Base-by-base conservation (phyloP, 53 echinoderm and acorn worm genomes). In the Apostichopus leukothele region DNA sequence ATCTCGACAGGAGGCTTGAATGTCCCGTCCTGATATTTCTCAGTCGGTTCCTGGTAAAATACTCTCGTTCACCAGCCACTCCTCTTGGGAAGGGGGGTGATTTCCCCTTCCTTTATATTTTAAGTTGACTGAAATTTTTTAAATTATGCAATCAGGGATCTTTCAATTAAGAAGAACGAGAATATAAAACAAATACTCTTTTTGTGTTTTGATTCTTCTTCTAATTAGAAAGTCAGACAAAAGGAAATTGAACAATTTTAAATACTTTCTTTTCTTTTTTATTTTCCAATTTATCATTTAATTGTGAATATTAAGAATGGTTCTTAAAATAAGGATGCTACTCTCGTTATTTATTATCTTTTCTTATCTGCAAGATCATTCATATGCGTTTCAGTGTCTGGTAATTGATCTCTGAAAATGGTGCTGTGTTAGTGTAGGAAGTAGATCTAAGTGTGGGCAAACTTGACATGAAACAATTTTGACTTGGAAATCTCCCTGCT, bases 121-220 rank as follows among this genome's bases (percentile, higher is more conserved):
- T 81, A 81, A 81, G 81, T 81, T 81, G 81, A 81, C 81, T 81
- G 81, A 81, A 81, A 81, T 81, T 81, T 39, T 39, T 81, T 81
- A 50, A 71, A 53, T 81, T 81, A 81, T 81, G 81, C 81, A 81
- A 81, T 81, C 81, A 81, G 81, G 81, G 81, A 81, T 54, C 81
- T 81, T 81, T 81, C 81, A 81, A 79, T 51, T 79, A 9, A 39
- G 25, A 9, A 61, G 71, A 71, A n/a, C 18, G 71, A 71, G 71
- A 71, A 71, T n/a, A 71, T 13, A 63, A 63, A 63, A 13, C 39
- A 39, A 57, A 71, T 71, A 20, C 51, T 54, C 20, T 19, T 51
- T 57, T 59, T 54, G 39, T 14, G 81, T 51, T 51, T 81, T n/a
- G 51, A 59, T 81, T 81, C 81, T 81, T 55, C 55, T 81, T n/a